Evolutionary conservation across 2,888 invertebrate species (phyloP).

Genomic region (Euproctis similis): DNA sequence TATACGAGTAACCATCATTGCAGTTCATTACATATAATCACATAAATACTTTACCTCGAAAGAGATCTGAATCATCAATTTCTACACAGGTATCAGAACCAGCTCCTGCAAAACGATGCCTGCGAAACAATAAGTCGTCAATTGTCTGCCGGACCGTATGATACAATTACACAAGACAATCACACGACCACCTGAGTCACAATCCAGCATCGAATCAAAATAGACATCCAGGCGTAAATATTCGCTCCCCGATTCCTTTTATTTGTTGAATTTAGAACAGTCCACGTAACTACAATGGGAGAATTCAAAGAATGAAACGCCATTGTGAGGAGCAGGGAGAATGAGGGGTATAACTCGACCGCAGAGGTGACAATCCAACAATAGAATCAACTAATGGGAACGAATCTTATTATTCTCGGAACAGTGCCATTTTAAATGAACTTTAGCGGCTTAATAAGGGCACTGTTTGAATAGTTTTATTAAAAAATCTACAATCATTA

Average conservation of each 20-base stretch:
- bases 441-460: slow-evolving; percentile 4
- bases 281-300: slow-evolving; percentile 17
- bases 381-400: slow-evolving; percentile 27
- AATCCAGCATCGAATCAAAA: neutral
- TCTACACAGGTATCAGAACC: no score
- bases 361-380: slow-evolving; percentile 13
- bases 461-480: slow-evolving; percentile 6
- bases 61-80: no score
- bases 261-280: slow-evolving; percentile 5
- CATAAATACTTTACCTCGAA: no score
- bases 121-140: no score
- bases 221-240: neutral
- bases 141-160: no score
- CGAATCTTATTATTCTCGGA: slow-evolving; percentile 20
- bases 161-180: no score
- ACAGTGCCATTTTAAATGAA: slow-evolving; percentile 12
- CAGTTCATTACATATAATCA: no score
- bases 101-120: no score
- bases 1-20: no score
- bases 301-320: slow-evolving; percentile 15
- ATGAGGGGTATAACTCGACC: slow-evolving; percentile 29
- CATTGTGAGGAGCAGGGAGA: no score
- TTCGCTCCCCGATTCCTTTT: slow-evolving; percentile 4
- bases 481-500: no score
- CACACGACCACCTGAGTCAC: no score